Conservation (phyloP, 2,888 invertebrate genomes). For the Ectobius pallidus region DNA sequence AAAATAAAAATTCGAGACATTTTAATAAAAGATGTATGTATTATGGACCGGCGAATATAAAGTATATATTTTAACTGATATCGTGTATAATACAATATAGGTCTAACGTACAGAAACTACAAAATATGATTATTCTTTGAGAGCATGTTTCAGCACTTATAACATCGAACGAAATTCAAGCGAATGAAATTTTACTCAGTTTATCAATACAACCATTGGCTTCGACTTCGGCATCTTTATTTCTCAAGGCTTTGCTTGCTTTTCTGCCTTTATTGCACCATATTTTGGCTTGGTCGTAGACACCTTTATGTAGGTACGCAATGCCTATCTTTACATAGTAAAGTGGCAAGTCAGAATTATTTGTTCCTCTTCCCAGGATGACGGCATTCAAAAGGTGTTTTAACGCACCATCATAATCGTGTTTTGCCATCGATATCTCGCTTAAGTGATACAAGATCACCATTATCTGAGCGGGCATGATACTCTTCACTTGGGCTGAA, state of each 20-base stretch:
- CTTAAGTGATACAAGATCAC: conserved; percentile 56
- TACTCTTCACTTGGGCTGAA: conserved; percentile 53
- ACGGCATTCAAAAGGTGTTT: conserved; percentile 55
- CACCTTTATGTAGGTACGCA: conserved; percentile 53
- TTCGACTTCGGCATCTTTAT: conserved; percentile 41
- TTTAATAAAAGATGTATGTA: too few relatives aligned
- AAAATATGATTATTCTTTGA: too few relatives aligned
- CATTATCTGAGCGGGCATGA: conserved; percentile 57
- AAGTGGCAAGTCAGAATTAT: conserved; percentile 56
- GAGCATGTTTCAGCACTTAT: too few relatives aligned
- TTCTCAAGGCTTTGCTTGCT: conserved; percentile 46
- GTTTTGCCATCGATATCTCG: conserved; percentile 50
- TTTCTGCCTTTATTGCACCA: conserved; percentile 53
- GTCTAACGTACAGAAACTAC: too few relatives aligned
- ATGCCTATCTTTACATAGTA: conserved; percentile 55
- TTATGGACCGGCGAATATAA: too few relatives aligned
- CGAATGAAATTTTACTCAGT: neutral
- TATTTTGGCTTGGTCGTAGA: conserved; percentile 51
- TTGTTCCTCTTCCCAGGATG: conserved; percentile 54
- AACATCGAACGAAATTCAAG: too few relatives aligned
- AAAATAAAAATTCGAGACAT: too few relatives aligned
- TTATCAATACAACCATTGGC: conserved; percentile 41
- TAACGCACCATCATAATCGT: conserved; percentile 54
- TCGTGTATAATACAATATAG: too few relatives aligned
- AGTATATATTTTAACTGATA: too few relatives aligned